Base-by-base conservation (phyloP, 2,113 vertebrate species). In the Trematocara macrostoma region DNA sequence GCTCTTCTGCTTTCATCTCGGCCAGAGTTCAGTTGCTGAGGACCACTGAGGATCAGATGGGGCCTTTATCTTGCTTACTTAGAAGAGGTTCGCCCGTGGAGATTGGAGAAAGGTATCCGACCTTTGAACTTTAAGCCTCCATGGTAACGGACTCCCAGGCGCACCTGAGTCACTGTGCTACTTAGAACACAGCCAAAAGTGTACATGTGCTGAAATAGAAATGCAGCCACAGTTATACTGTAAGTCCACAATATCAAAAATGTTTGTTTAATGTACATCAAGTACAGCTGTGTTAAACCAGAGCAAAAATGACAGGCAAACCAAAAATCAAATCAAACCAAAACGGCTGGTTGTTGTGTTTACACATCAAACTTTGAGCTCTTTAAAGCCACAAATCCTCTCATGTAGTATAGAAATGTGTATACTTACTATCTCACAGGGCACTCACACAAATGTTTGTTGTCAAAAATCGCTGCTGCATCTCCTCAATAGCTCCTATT, bases 101-200 rank as follows among this genome's bases (percentile, higher is more conserved):
- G 83, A 74, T 2, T 69, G n/a, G n/a, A n/a, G n/a, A n/a, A 84
- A 80, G 71, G 69, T 38, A 42, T 49, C 71, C 29, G 84, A 94
- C 80, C 91, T 93, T 88, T 92, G 81, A 92, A 90, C 91, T 61
- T 31, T 76, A 61, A 67, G 49, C 78, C 26, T 87, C 74, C 79
- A 51, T 80, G 79, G 31, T 15, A 81, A 74, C 38, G 52, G 85
- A 86, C 57, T 84, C 26, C 67, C 10, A 78, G 26, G 6, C 3
- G 34, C 89, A 93, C 90, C 90, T 89, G 91, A 88, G 47, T 84
- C 81, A 34, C 47, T 4, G n/a, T 34, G 78, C 31, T 31, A 78
- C 55, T 11, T 34, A 8, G 18, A 64, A 83, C 52, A 69, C 20
- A 83, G 38, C 5, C 84, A 86, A 69, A 84, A 5, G 78, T 6